Evolutionary conservation across 2,113 vertebrate species (phyloP).

Genomic region (Erinaceus europaeus): DNA sequence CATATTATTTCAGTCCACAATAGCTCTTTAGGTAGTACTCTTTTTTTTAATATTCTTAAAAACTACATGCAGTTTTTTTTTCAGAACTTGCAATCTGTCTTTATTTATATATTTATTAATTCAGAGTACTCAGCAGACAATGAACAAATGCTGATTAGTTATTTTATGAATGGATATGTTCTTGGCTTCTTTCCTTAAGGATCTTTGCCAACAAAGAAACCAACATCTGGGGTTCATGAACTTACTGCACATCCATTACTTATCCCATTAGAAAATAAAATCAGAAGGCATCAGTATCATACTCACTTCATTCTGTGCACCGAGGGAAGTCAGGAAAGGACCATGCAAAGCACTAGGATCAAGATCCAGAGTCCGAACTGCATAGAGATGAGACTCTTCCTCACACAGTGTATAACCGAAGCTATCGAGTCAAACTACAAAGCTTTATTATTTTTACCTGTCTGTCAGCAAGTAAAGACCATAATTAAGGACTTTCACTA

Average conservation of each 20-base stretch:
- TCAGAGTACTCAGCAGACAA: neutral
- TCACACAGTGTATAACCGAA: neutral
- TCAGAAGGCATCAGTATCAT: neutral
- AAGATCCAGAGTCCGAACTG: neutral
- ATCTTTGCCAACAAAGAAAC: conserved; percentile 8
- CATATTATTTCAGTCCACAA: neutral
- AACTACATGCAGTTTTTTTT: neutral
- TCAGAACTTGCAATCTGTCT: neutral
- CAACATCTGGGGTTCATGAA: neutral
- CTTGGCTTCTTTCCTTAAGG: neutral
- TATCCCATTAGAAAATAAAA: neutral
- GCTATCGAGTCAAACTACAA: neutral
- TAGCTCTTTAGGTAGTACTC: neutral
- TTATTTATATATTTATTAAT: neutral
- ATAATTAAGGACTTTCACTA: neutral
- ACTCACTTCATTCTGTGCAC: neutral
- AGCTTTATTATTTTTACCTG: neutral
- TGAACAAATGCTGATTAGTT: neutral
- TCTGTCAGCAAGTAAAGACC: neutral
- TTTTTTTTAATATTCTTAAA: conserved; percentile 14
- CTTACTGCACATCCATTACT: neutral
- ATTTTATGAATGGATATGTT: neutral
- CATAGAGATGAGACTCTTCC: neutral
- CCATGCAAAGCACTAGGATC: neutral
- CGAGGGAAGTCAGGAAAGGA: neutral